Percentiles rank a stretch among this genome's conserved stretches.
Evolutionary conservation across 2,113 vertebrate genomes (phyloP).

Genomic region (Saccopteryx leptura): DNA sequence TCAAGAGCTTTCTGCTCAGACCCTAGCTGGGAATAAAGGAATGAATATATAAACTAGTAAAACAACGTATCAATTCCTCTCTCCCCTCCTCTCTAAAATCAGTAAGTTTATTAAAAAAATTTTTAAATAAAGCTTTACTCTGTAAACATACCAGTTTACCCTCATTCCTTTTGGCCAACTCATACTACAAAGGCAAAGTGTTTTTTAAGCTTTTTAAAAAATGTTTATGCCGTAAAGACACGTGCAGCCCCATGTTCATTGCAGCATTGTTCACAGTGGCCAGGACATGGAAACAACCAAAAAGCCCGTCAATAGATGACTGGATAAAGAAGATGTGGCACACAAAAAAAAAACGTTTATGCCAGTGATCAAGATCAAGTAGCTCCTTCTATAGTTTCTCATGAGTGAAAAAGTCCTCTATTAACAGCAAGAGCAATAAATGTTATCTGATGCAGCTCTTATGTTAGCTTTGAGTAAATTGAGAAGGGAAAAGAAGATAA

Average conservation of each 20-base stretch:
- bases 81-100: too few species aligned
- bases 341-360: not conserved
- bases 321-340: too few species aligned
- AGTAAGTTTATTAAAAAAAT: too few species aligned
- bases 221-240: not conserved
- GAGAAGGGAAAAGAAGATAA: not conserved
- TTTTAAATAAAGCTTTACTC: too few species aligned
- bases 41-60: too few species aligned
- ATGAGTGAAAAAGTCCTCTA: not conserved
- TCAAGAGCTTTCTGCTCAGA: not conserved
- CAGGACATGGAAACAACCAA: too few species aligned
- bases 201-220: slow-evolving; percentile 6
- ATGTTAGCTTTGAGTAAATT: not conserved
- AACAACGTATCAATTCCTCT: too few species aligned
- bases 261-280: too few species aligned
- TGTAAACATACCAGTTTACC: not conserved
- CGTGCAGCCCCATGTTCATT: too few species aligned
- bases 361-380: not conserved
- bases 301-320: too few species aligned
- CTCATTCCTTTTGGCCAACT: not conserved
- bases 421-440: not conserved
- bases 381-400: not conserved
- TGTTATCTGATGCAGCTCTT: not conserved
- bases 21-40: too few species aligned
- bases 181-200: not conserved